Base-by-base conservation (phyloP, 2,888 invertebrate species). In the Ryuthela nishihirai region DNA sequence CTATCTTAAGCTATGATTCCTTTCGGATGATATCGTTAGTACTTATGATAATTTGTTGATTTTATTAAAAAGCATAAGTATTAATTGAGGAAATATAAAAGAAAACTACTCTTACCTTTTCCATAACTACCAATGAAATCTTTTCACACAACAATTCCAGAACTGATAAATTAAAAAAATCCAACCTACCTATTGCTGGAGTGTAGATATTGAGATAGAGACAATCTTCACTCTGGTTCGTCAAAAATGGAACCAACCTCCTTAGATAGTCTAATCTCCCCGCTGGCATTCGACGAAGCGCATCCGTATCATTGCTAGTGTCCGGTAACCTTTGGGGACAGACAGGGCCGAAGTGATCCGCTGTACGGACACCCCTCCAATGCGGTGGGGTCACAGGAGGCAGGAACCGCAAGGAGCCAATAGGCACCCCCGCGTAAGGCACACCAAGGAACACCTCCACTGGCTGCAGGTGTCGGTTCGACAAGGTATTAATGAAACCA, bases 161-260 rank as follows among this genome's bases (percentile, higher is more conserved):
- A n/a, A n/a, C n/a, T n/a, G n/a, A n/a, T n/a, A 40, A 21, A 23
- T 20, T 20, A 24, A 40, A 24, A 21, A 44, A 24, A 34, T 12
- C 32, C 4, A 3, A 65, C 85, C 83, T 78, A 93, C 93, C 92
- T 83, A 88, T 87, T 20, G 87, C 85, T 6, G 97, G 95, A 7
- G 92, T 86, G 77, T 90, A 98, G 72, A 98, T 86, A 75, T 97
- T 98, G 77, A 98, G 82, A 74, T 92, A 93, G 62, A 98, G 81
- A 73, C 97, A 98, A 77, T 98, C 95, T 79, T 98, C 98, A 70
- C 90, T 91, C 79, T 97, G 94, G 74, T 93, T 89, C 73, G 83
- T 84, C 69, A 97, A 78, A 72, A 70, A 71, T 2, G 74, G 71
- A 6, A 72, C 64, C 34, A 78, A 66, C 45, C 73, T 69, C 55